Evolutionary conservation across 2,113 vertebrate genomes (phyloP).

Genomic region (Cottus gobio): DNA sequence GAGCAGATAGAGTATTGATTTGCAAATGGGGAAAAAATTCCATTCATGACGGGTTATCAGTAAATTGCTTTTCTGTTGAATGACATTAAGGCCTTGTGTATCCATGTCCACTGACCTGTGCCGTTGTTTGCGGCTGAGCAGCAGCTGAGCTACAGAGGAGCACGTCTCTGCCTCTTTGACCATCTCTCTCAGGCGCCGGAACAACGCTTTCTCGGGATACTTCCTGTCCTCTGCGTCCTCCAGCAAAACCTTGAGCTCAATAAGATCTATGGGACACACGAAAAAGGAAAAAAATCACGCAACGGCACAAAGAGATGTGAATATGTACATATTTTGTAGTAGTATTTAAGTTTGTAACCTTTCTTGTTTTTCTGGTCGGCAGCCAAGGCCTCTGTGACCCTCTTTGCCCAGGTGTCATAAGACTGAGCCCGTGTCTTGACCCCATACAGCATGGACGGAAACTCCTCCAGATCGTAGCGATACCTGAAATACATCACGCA

Average conservation of each 20-base stretch:
- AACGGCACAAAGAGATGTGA: neutral
- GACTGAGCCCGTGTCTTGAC: conserved; percentile 96
- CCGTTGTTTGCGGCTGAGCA: conserved; percentile 95
- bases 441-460: conserved; percentile 92
- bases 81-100: neutral
- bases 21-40: neutral
- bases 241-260: conserved; percentile 94
- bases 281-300: neutral
- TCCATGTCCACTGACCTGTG: conserved; percentile 85
- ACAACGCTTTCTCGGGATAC: conserved; percentile 93
- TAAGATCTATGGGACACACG: conserved; percentile 86
- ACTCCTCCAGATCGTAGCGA: conserved; percentile 94
- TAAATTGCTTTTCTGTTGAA: neutral
- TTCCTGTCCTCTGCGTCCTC: conserved; percentile 98
- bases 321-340: neutral
- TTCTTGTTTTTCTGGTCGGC: conserved; percentile 96
- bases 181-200: conserved; percentile 91
- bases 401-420: conserved; percentile 95
- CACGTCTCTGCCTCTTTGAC: conserved; percentile 98
- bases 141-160: conserved; percentile 96
- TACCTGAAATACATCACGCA: conserved; percentile 82
- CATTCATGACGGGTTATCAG: neutral
- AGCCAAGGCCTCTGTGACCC: conserved; percentile 93
- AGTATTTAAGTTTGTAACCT: conserved; percentile 79
- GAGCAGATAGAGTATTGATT: neutral